Evolutionary conservation across 2,888 invertebrate genomes (phyloP), one percentile per base, ranked within the genome.

Genomic region (Xestia rhomboidea): DNA sequence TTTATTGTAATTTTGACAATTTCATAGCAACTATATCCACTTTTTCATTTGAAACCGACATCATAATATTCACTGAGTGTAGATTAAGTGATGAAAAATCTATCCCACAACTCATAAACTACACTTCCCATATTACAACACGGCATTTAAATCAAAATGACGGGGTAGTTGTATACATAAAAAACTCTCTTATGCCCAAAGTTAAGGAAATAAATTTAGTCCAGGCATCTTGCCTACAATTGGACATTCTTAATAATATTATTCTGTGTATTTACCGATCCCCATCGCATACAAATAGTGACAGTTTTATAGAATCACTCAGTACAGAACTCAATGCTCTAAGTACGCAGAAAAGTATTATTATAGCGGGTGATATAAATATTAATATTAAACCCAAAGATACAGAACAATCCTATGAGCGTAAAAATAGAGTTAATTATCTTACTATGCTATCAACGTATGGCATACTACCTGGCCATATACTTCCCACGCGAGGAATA

Each of bases 381-480:
- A 51, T 51, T n/a, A 51, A 51, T 10, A 51, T 51, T n/a, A 27
- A 21, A 30, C 60, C 60, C 8, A 60, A 30, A 30, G 27, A 60
- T 60, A 7, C 60, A 27, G 60, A 60, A 21, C 30, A 18, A 60
- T 30, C 60, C 60, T 8, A 30, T 18, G 60, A 60, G 10, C 60
- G 30, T 60, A 60, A 30, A 30, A 60, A 60, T 30, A 60, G 30
- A 60, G 30, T 60, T 30, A 60, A 30, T 8, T 60, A 30, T 18
- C 60, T 60, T 6, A 60, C 7, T 60, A 60, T 30, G 27, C 30
- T 60, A 18, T 60, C 30, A 30, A 60, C 27, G 8, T 8, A 60
- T 30, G 60, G 60, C 30, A 60, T 60, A 60, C 27, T 60, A 60
- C 60, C 30, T 21, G 60, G 60, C 60, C 60, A 60, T 30, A 60